A percentile compares a stretch with the other conserved stretches of the same genome.
phyloP scores from a whole-genome alignment of 2,113 vertebrate genomes.

The Aptenodytes forsteri region DNA sequence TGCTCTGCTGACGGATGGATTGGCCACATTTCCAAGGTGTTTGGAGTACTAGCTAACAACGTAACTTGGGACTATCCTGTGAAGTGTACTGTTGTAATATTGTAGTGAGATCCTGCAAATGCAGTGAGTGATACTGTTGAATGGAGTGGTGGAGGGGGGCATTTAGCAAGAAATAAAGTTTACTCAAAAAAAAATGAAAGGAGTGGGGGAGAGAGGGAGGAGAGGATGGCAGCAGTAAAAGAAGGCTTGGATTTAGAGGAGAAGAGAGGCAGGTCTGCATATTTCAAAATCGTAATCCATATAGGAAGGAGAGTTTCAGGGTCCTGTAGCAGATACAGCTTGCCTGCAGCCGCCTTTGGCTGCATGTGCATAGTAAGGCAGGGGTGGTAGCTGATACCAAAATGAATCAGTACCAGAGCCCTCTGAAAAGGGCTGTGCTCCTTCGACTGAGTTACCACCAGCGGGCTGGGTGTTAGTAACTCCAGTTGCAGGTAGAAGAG shows the following conservation, averaged over 20 bases:
- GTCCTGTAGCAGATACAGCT: background rate
- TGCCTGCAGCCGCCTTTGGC: background rate
- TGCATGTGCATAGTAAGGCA: background rate
- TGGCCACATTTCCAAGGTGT: background rate
- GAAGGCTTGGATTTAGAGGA: background rate
- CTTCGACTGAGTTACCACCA: background rate
- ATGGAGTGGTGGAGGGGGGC: background rate
- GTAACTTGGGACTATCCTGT: background rate
- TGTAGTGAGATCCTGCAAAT: background rate
- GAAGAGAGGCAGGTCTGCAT: background rate
- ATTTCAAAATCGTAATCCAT: background rate
- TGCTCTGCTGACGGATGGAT: background rate
- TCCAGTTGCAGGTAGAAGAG: fast-evolving
- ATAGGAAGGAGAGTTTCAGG: background rate
- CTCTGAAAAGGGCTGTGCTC: background rate
- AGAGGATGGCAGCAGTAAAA: background rate
- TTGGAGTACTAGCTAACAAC: background rate
- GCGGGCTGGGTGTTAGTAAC: background rate
- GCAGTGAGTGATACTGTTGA: background rate
- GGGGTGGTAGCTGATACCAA: background rate
- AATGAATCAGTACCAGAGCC: background rate
- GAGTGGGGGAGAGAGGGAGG: background rate
- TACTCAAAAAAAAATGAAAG: background rate
- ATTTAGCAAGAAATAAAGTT: background rate
- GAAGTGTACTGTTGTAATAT: background rate